Evolutionary conservation across 2,113 vertebrate species (phyloP), one percentile per base, ranked within the genome.

Genomic region (Labrus mixtus): DNA sequence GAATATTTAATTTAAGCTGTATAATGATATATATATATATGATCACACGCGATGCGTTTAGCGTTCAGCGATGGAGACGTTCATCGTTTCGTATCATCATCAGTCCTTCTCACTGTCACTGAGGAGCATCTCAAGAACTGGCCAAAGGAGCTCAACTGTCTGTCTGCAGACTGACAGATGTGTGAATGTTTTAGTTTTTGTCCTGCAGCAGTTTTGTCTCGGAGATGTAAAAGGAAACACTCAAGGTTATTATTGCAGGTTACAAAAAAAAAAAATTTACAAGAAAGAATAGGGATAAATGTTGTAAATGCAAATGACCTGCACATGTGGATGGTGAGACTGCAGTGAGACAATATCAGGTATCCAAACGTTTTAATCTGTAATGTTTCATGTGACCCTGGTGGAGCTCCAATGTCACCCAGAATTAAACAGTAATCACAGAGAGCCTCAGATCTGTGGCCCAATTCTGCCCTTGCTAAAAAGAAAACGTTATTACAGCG

Each of bases 381-480:
- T 60, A 57, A 76, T 33, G 9, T 67, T 73, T 69, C 11, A 72
- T 8, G 0, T 16, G 54, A 46, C 17, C 9, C 1, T 60, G 79
- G 63, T 54, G 57, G 54, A 51, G 25, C 50, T 43, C 22, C 33
- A 5, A 72, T 68, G 74, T 16, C 68, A 45, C 71, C 11, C 29
- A 61, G 36, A 79, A 78, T 87, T 77, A 82, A 65, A 79, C 20
- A 63, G 41, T 85, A 78, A 84, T 87, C 71, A 60, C 68, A 54
- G 51, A 22, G 48, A 79, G 63, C 66, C 76, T 59, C 73, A 83
- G 77, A 75, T 43, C 61, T 25, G 43, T 46, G 66, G 36, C 55
- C 74, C 54, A 48, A 25, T 77, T 89, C 62, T 82, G 48, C 33
- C 43, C 39, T 41, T 3, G 39, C 59, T 75, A 46, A 82, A 67